These are phyloP conservation scores for Ageneiosus marmoratus DNA, from an alignment of 2,113 vertebrate species.

Conservation along the genomic window DNA sequence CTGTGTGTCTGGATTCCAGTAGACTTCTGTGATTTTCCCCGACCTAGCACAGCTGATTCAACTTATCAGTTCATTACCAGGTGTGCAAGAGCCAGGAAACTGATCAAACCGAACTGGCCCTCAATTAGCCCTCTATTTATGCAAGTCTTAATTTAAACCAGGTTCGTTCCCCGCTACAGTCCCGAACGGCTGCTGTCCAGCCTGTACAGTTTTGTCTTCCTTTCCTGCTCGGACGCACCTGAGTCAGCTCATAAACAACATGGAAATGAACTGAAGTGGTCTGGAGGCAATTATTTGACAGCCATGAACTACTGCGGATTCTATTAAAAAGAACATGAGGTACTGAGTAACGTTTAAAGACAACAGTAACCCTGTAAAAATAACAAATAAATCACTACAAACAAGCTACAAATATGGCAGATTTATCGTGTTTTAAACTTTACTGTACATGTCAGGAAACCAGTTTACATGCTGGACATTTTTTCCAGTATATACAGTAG, in stretches of 20 bases:
- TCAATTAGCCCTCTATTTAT: conserved; percentile 25
- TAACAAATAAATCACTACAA: conserved; percentile 20
- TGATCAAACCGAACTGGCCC: conserved; percentile 15
- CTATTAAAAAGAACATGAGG: conserved; percentile 3
- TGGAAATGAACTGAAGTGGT: background rate
- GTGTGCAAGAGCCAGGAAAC: conserved; percentile 26
- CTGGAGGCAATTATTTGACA: background rate
- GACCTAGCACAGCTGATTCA: conserved; percentile 25
- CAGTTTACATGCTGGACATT: background rate
- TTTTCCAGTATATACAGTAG: background rate
- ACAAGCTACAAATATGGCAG: background rate
- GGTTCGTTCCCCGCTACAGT: background rate
- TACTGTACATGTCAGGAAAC: background rate
- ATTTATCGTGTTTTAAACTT: background rate
- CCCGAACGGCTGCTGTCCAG: background rate
- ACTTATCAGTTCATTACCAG: conserved; percentile 40
- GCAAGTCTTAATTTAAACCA: conserved; percentile 27
- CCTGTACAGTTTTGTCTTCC: background rate
- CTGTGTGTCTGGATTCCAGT: conserved; percentile 1
- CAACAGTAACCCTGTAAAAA: background rate
- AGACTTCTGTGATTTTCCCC: conserved; percentile 1
- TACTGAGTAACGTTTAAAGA: background rate
- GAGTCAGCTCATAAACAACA: background rate
- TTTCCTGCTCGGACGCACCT: background rate
- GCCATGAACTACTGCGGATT: background rate